A percentile compares a stretch with the other conserved stretches of the same genome.
Evolutionary conservation across 2,113 vertebrate species (phyloP).

Genomic region (Rhipidura dahli): DNA sequence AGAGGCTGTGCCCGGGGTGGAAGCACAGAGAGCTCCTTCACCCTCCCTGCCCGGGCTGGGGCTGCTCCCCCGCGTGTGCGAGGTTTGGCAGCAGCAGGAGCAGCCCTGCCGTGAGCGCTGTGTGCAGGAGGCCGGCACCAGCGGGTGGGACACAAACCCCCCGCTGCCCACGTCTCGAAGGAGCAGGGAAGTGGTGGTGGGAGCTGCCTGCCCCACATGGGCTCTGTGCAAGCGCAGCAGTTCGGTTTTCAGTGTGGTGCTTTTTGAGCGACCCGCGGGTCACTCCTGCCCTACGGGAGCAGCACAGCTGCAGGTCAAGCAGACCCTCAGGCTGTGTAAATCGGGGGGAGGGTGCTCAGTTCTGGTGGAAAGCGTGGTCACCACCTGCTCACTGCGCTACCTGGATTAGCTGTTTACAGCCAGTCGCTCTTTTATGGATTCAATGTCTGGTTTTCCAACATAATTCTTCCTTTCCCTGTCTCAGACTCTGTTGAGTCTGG

Average conservation of each 20-base stretch:
- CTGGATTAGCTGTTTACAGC: slow-evolving; percentile 28
- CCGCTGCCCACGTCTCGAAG: not conserved
- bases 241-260: not conserved
- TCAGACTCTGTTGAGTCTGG: slow-evolving; percentile 29
- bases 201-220: not conserved
- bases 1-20: rapidly evolving
- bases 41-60: not conserved
- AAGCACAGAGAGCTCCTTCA: not conserved
- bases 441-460: slow-evolving; percentile 60
- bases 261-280: not conserved
- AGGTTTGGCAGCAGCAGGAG: not conserved
- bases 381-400: slow-evolving; percentile 19
- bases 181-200: not conserved
- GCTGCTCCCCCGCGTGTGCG: too few species aligned
- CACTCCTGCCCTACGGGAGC: not conserved
- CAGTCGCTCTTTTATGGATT: slow-evolving; percentile 32
- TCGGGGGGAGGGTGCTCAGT: rapidly evolving
- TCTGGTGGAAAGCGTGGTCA: not conserved
- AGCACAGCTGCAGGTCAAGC: not conserved
- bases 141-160: not conserved
- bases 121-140: not conserved
- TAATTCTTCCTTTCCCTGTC: slow-evolving; percentile 47
- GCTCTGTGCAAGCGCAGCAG: not conserved
- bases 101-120: not conserved
- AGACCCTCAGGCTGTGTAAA: not conserved